These are phyloP conservation scores for Agrypnia vestita DNA, from an alignment of 1,140 invertebrate genomes.

Conservation along the genomic window DNA sequence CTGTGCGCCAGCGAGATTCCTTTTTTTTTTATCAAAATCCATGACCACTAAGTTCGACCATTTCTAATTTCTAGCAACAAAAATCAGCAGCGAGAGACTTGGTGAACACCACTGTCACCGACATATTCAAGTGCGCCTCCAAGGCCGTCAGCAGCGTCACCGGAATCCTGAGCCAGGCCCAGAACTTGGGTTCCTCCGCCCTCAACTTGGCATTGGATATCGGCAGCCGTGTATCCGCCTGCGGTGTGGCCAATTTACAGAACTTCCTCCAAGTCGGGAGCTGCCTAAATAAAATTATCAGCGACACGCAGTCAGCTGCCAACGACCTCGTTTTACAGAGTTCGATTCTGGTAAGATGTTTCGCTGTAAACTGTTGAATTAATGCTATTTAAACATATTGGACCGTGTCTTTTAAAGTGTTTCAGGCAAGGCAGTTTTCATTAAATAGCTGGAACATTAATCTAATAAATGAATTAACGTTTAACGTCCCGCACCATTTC, in stretches of 20 bases:
- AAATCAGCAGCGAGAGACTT: constrained; percentile 59
- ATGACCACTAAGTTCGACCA: too few relatives aligned
- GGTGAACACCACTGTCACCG: constrained; percentile 61
- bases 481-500: too few relatives aligned
- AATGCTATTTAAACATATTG: too few relatives aligned
- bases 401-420: too few relatives aligned
- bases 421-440: too few relatives aligned
- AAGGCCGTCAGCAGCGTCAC: not conserved
- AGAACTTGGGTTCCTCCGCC: constrained; percentile 5
- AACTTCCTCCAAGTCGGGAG: constrained; percentile 28
- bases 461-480: too few relatives aligned
- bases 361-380: too few relatives aligned
- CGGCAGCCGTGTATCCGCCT: constrained; percentile 5
- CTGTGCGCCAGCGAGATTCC: too few relatives aligned
- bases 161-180: not conserved
- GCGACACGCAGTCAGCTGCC: not conserved
- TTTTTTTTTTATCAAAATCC: too few relatives aligned
- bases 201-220: not conserved
- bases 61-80: constrained; percentile 60
- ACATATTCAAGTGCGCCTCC: constrained; percentile 63
- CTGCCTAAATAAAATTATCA: constrained; percentile 13
- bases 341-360: not conserved
- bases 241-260: constrained; percentile 24
- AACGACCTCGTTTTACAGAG: constrained; percentile 12
- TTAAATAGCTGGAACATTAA: too few relatives aligned